A percentile compares a stretch with the other conserved stretches of the same genome.
phyloP scores from a whole-genome alignment of 2,888 invertebrate species.

The Adelphocoris suturalis region DNA sequence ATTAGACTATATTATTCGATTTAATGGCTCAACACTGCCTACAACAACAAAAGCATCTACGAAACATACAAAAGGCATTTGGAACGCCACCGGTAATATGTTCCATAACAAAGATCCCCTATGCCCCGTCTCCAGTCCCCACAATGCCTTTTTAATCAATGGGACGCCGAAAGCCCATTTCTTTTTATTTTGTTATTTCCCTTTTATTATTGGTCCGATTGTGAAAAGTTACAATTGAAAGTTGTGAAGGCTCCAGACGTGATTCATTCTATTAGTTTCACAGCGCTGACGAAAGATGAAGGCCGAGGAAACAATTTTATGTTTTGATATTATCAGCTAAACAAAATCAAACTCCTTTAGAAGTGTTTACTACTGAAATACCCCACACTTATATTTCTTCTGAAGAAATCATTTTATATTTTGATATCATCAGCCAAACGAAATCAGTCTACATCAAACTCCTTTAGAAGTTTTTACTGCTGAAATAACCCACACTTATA shows the following conservation, averaged over 20 bases:
- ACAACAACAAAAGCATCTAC: background rate
- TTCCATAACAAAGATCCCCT: slow-evolving; percentile 38
- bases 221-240: slow-evolving; percentile 45
- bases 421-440: too few relatives aligned
- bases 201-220: slow-evolving; percentile 45
- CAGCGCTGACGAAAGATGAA: too few relatives aligned
- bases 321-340: too few relatives aligned
- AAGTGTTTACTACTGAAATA: too few relatives aligned
- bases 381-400: too few relatives aligned
- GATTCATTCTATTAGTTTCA: background rate
- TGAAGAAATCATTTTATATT: too few relatives aligned
- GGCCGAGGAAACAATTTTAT: too few relatives aligned
- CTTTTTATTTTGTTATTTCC: slow-evolving; percentile 48
- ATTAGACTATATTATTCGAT: slow-evolving; percentile 53
- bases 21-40: slow-evolving; percentile 29
- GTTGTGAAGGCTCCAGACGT: slow-evolving; percentile 26
- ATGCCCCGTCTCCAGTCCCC: background rate
- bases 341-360: too few relatives aligned
- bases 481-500: too few relatives aligned
- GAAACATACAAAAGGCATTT: slow-evolving; percentile 46
- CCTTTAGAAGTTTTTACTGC: too few relatives aligned
- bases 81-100: slow-evolving; percentile 41
- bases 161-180: slow-evolving; percentile 40
- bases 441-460: too few relatives aligned
- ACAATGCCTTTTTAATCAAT: slow-evolving; percentile 46